Conservation (phyloP, 1,140 invertebrate species). For the Prorops nasuta region DNA sequence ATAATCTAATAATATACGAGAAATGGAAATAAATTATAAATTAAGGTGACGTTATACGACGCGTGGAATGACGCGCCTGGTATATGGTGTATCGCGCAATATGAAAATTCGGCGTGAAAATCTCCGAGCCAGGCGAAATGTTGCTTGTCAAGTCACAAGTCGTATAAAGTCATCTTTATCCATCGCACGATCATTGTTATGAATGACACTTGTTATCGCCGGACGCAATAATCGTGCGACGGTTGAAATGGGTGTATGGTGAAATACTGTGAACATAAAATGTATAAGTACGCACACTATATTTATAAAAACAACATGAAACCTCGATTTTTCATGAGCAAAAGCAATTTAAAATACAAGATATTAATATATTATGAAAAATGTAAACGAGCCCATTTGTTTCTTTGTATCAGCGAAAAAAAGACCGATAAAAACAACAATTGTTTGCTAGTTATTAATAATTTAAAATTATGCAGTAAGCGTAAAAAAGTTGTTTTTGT, state of each 20-base stretch:
- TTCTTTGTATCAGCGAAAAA: too few species aligned
- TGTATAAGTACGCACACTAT: conserved; percentile 16
- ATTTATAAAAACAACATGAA: background rate
- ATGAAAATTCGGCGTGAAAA: too few species aligned
- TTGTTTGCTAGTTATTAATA: too few species aligned
- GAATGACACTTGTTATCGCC: conserved; percentile 6
- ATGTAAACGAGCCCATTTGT: background rate
- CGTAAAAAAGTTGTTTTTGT: too few species aligned
- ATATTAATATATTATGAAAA: background rate
- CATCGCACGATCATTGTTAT: conserved; percentile 4
- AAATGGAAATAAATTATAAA: background rate
- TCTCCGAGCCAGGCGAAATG: background rate
- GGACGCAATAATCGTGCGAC: background rate
- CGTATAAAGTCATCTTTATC: conserved; percentile 7
- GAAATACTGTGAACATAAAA: conserved; percentile 9
- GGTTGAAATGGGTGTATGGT: background rate
- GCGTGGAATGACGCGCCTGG: too few species aligned
- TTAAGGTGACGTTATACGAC: too few species aligned
- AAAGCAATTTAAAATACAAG: background rate
- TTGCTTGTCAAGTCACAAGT: background rate
- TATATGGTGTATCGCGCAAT: too few species aligned
- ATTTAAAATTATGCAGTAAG: background rate
- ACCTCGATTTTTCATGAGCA: background rate
- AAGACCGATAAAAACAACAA: too few species aligned
- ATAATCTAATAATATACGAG: background rate